Conservation (phyloP, 1,140 invertebrate genomes). For the Telenomus remus region DNA sequence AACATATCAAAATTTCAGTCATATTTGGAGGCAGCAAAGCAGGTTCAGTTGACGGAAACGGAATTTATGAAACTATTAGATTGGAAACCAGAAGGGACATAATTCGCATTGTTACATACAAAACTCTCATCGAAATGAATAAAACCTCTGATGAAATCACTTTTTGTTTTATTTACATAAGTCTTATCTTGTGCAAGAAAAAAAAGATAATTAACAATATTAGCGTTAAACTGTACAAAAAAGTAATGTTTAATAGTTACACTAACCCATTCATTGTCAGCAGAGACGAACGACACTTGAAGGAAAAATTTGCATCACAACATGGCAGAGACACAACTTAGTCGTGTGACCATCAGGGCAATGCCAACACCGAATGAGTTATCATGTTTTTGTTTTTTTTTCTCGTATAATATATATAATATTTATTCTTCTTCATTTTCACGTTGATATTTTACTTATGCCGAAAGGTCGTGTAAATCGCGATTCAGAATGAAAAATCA, state of each 20-base stretch:
- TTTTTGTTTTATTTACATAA: slow-evolving; percentile 69
- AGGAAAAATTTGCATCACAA: slow-evolving; percentile 11
- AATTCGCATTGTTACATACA: background rate
- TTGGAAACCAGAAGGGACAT: slow-evolving; percentile 65
- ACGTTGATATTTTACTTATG: slow-evolving; percentile 33
- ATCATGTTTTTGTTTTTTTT: slow-evolving; percentile 16
- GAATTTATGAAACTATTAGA: slow-evolving; percentile 74
- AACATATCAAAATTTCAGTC: slow-evolving; percentile 62
- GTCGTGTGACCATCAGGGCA: slow-evolving; percentile 3
- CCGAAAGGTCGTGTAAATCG: slow-evolving; percentile 31
- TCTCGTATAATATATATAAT: slow-evolving; percentile 2
- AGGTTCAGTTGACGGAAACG: slow-evolving; percentile 69
- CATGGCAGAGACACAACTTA: slow-evolving; percentile 15
- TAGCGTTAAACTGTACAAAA: slow-evolving; percentile 65
- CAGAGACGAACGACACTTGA: slow-evolving; percentile 27
- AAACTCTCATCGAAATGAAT: slow-evolving; percentile 1
- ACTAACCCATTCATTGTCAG: slow-evolving; percentile 50
- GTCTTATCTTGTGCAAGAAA: slow-evolving; percentile 65
- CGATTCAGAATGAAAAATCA: too few species aligned
- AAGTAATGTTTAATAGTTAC: slow-evolving; percentile 47
- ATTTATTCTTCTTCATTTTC: slow-evolving; percentile 7
- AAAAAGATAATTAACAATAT: slow-evolving; percentile 61
- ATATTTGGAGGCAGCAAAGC: slow-evolving; percentile 69
- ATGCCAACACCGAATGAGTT: slow-evolving; percentile 46
- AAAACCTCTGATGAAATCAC: slow-evolving; percentile 48